Conservation (phyloP, 2,888 invertebrate genomes). For the Zaprionus lineosus region DNA sequence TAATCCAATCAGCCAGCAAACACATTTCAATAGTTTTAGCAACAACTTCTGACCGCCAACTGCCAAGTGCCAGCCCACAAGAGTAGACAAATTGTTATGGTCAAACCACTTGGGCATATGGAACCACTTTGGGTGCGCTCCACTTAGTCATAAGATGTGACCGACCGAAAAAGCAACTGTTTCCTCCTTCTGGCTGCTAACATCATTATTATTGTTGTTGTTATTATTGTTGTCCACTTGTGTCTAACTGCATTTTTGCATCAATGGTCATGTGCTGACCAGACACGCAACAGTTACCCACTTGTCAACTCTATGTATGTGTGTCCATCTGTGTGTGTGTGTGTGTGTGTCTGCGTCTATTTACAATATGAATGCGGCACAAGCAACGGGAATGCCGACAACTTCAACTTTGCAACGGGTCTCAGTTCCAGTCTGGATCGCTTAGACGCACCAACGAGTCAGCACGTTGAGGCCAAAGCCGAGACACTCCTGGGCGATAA, state of each 20-base stretch:
- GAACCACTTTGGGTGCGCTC: conserved; percentile 63
- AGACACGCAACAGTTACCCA: conserved; percentile 52
- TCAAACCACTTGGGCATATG: conserved; percentile 50
- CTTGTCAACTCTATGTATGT: conserved; percentile 67
- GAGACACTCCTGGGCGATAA: conserved; percentile 34
- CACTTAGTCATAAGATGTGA: conserved; percentile 66
- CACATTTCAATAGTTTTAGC: conserved; percentile 22
- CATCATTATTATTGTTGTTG: conserved; percentile 6
- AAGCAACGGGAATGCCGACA: conserved; percentile 63
- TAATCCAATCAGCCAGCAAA: conserved; percentile 50
- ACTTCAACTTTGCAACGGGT: conserved; percentile 59
- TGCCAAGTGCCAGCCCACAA: conserved; percentile 37
- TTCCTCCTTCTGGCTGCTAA: too few relatives aligned
- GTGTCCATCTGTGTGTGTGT: too few relatives aligned
- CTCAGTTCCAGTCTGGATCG: conserved; percentile 2
- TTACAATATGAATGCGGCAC: conserved; percentile 56
- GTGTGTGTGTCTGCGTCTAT: too few relatives aligned
- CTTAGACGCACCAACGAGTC: conserved; percentile 8
- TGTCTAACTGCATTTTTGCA: conserved; percentile 73
- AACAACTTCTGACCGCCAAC: conserved; percentile 34
- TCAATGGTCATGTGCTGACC: conserved; percentile 63
- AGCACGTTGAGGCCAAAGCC: conserved; percentile 1
- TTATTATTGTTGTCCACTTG: conserved; percentile 25
- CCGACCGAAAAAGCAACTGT: conserved; percentile 46
- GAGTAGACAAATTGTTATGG: conserved; percentile 54